Evolutionary conservation across 2,888 invertebrate species (phyloP).

Genomic region (Ormyrus labotus): DNA sequence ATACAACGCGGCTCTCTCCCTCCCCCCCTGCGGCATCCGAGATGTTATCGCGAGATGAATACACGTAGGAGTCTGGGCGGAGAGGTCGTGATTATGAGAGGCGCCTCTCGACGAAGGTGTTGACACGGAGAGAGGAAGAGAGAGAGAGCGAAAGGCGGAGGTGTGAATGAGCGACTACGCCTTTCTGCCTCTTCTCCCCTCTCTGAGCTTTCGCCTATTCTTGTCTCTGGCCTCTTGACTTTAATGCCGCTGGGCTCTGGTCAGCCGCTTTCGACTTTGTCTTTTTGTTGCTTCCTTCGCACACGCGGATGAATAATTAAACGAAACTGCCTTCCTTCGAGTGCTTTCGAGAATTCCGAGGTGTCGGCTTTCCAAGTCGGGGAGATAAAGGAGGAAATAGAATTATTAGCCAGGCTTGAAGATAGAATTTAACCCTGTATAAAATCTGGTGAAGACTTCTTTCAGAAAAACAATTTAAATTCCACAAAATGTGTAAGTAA

Average conservation of each 20-base stretch:
- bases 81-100: slow-evolving; percentile 58
- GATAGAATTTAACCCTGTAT: too few relatives aligned
- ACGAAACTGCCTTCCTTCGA: neutral
- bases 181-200: slow-evolving; percentile 60
- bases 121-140: slow-evolving; percentile 62
- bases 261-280: neutral
- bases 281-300: neutral
- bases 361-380: neutral
- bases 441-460: too few relatives aligned
- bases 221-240: neutral
- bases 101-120: slow-evolving; percentile 66
- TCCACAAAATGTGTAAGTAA: too few relatives aligned
- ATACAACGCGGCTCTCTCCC: slow-evolving; percentile 48
- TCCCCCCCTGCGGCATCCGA: slow-evolving; percentile 60
- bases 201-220: slow-evolving; percentile 37
- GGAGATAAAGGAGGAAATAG: neutral
- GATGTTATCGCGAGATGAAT: slow-evolving; percentile 71
- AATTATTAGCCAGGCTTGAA: too few relatives aligned
- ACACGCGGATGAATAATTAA: slow-evolving; percentile 13
- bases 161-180: slow-evolving; percentile 67
- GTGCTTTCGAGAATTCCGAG: slow-evolving; percentile 4
- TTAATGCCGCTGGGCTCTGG: too few relatives aligned
- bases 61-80: slow-evolving; percentile 60
- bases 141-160: slow-evolving; percentile 63
- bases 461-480: too few relatives aligned